Evolutionary conservation across 2,888 invertebrate species (phyloP).

Genomic region (Pterostichus madidus): DNA sequence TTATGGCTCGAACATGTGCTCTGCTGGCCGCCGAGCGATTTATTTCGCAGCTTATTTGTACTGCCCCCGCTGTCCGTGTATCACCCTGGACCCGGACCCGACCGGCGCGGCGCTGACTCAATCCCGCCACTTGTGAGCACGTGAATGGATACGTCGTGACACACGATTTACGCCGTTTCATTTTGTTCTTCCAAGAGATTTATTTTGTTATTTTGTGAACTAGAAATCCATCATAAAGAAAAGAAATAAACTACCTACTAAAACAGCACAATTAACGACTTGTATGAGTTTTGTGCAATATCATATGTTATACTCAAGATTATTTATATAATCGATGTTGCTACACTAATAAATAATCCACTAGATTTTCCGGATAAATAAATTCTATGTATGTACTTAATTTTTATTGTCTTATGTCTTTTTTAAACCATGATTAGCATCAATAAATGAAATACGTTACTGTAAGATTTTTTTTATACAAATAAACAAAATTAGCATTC

Average conservation of each 20-base stretch:
- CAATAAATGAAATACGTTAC: too few species aligned
- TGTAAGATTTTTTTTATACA: too few species aligned
- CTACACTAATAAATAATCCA: too few species aligned
- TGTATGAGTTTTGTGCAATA: too few species aligned
- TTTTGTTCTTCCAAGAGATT: neutral
- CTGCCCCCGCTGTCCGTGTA: slow-evolving; percentile 51
- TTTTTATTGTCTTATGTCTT: too few species aligned
- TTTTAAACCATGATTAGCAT: too few species aligned
- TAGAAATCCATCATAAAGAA: neutral
- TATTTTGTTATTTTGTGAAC: slow-evolving; percentile 3
- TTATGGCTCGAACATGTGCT: slow-evolving; percentile 65
- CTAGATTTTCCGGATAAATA: too few species aligned
- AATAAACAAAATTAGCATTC: too few species aligned
- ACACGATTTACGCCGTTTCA: neutral
- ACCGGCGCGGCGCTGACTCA: slow-evolving; percentile 17
- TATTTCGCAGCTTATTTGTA: slow-evolving; percentile 65
- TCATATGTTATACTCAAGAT: too few species aligned
- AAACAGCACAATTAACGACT: too few species aligned
- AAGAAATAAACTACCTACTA: neutral
- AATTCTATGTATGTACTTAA: too few species aligned
- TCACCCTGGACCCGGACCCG: slow-evolving; percentile 17
- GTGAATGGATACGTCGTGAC: neutral
- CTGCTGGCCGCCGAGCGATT: slow-evolving; percentile 52
- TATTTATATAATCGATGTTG: too few species aligned
- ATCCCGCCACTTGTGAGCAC: slow-evolving; percentile 7